Evolutionary conservation across 92 coral and sea anemone genomes (phyloP).

Genomic region (Anthopleura xanthogrammica): DNA sequence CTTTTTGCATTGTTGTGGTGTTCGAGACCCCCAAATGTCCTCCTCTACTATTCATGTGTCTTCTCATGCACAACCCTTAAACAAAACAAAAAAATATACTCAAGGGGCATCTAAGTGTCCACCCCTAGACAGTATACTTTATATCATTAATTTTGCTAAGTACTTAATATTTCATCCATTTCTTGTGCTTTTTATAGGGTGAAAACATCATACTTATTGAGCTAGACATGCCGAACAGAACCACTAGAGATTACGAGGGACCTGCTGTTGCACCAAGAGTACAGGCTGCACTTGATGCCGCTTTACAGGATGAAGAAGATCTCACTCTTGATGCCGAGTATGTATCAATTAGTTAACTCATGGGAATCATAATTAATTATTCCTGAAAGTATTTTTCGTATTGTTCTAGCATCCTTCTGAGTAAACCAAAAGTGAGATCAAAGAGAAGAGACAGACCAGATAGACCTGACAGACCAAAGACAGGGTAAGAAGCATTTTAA

Average conservation of each 20-base stretch:
- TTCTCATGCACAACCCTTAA: no score
- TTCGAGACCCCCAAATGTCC: no score
- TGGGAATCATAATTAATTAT: no score
- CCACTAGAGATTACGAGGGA: conserved; percentile 96
- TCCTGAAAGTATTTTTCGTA: no score
- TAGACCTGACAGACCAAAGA: conserved; percentile 72
- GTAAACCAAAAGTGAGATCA: conserved; percentile 86
- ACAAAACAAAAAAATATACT: no score
- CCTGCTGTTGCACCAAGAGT: conserved; percentile 98
- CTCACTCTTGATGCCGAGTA: conserved; percentile 95
- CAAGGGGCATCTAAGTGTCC: no score
- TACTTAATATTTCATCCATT: not conserved
- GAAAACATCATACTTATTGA: conserved; percentile 97
- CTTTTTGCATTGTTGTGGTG: no score
- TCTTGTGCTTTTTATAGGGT: conserved; percentile 49
- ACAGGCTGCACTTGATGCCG: conserved; percentile 96
- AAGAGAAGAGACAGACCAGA: conserved; percentile 85
- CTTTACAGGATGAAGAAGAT: conserved; percentile 93
- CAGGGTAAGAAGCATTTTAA: conserved; percentile 56
- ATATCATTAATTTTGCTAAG: no score
- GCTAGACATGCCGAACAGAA: conserved; percentile 96
- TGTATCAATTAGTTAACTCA: conserved; percentile 22
- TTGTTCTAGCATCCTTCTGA: conserved; percentile 71
- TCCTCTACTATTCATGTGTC: no score
- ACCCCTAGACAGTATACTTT: no score